Percentiles rank a stretch among this genome's conserved stretches.
These are phyloP conservation scores for Menura novaehollandiae DNA, from an alignment of 2,113 vertebrate species.

Conservation along the genomic window DNA sequence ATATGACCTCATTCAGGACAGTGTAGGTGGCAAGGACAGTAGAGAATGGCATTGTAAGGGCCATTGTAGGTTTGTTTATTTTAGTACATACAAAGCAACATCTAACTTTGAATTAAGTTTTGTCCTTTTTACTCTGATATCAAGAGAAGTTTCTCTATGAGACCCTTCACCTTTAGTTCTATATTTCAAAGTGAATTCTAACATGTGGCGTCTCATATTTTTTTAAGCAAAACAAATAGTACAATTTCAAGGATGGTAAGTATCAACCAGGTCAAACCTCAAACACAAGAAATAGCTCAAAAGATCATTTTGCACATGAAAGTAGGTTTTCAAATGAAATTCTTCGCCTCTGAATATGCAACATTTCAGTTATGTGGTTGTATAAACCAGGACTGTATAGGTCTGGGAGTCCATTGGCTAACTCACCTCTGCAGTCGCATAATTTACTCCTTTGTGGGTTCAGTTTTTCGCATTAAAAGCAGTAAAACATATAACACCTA, in stretches of 20 bases:
- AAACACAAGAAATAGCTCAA: background rate
- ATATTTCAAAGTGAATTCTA: background rate
- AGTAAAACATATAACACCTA: background rate
- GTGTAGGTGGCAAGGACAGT: background rate
- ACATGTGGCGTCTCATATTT: background rate
- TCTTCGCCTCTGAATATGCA: background rate
- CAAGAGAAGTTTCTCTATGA: background rate
- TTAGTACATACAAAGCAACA: background rate
- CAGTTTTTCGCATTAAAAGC: background rate
- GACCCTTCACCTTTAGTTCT: background rate
- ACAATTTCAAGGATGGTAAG: background rate
- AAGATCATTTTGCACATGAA: background rate
- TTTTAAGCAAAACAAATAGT: background rate
- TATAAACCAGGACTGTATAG: background rate
- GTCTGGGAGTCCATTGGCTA: background rate
- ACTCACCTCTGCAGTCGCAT: background rate
- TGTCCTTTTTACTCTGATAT: background rate
- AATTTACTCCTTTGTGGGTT: background rate
- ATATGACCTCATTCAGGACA: background rate
- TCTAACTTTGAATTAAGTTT: background rate
- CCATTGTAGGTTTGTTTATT: rapidly evolving
- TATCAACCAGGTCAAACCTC: background rate
- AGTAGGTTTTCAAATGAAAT: background rate
- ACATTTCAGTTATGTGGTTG: background rate
- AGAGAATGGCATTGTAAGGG: background rate